Conservation (phyloP, 2,113 vertebrate genomes). For the Dissostichus mawsoni region DNA sequence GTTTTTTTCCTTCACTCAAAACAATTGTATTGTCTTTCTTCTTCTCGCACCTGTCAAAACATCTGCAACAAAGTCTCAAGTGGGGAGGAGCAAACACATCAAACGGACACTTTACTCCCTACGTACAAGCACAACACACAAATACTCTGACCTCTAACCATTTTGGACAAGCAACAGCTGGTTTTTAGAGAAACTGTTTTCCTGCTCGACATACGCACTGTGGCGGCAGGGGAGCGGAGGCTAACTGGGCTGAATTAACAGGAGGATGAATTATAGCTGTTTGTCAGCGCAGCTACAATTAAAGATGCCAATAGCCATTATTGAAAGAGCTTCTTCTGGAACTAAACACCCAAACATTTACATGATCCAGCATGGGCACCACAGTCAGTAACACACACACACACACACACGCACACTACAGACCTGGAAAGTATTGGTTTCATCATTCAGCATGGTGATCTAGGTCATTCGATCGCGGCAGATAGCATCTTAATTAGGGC, state of each 20-base stretch:
- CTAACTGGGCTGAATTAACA: slow-evolving; percentile 71
- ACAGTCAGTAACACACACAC: not conserved
- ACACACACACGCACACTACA: not conserved
- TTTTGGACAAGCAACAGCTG: slow-evolving; percentile 54
- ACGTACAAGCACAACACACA: slow-evolving; percentile 14
- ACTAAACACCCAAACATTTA: slow-evolving; percentile 30
- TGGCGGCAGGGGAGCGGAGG: slow-evolving; percentile 29
- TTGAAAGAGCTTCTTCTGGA: slow-evolving; percentile 30
- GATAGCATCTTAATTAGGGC: not conserved
- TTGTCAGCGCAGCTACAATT: slow-evolving; percentile 71
- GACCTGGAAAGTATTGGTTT: not conserved
- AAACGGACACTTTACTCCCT: not conserved
- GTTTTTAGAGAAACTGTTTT: slow-evolving; percentile 22
- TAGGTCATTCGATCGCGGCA: not conserved
- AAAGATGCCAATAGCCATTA: slow-evolving; percentile 76
- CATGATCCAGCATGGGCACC: slow-evolving; percentile 8
- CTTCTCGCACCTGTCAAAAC: slow-evolving; percentile 31
- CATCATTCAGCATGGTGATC: not conserved
- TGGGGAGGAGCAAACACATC: not conserved
- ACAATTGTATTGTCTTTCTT: slow-evolving; percentile 27
- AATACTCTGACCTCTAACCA: slow-evolving; percentile 51
- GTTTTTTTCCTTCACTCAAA: slow-evolving; percentile 14
- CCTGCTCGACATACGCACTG: not conserved
- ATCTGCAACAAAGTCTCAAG: not conserved
- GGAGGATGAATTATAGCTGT: slow-evolving; percentile 60